Base-by-base conservation (phyloP, 2,888 invertebrate genomes). In the Acrobasis suavella region DNA sequence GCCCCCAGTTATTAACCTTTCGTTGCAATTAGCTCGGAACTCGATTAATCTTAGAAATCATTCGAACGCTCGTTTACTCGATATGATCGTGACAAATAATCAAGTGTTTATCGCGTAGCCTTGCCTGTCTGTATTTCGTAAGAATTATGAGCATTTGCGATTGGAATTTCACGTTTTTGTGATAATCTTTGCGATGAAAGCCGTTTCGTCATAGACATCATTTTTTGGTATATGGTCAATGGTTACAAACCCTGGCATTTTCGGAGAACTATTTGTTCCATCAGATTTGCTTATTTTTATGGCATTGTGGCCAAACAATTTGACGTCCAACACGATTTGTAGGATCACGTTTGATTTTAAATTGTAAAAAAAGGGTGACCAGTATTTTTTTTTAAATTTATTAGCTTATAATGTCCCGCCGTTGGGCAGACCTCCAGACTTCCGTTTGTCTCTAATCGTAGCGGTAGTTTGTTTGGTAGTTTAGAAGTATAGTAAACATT, bases 51-150 rank as follows among this genome's bases (percentile, higher is more conserved):
- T 56, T 56, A 56, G 56, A 42, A 56, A 56, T 56, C 42, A 56
- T 42, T 56, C 56, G 42, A 42, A 42, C 17, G 17, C 17, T 17
- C 56, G 56, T 56, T 56, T 42, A 56, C 22, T 56, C 56, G 56
- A 56, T 56, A 42, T 17, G 59, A 63, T 65, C 63, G 63, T 65
- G 65, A 63, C 65, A 65, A 61, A 62, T 56, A 56, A 61, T 42
- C 46, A 52, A 59, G 50, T 49, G 59, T 50, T 52, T 60, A 64
- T 62, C 56, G 55, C 56, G 32, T 54, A 50, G 42, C 64, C 64
- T 62, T 64, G 62, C 49, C 54, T 52, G 52, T 46, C 15, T 46
- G 14, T 49, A 17, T 64, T 64, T 62, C 64, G 58, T 54, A 64
- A 64, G 64, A 62, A 50, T 46, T 22, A 56, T 56, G 22, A 56